These are phyloP conservation scores for Hypanus sabinus DNA, from an alignment of 2,113 vertebrate species.

Conservation along the genomic window DNA sequence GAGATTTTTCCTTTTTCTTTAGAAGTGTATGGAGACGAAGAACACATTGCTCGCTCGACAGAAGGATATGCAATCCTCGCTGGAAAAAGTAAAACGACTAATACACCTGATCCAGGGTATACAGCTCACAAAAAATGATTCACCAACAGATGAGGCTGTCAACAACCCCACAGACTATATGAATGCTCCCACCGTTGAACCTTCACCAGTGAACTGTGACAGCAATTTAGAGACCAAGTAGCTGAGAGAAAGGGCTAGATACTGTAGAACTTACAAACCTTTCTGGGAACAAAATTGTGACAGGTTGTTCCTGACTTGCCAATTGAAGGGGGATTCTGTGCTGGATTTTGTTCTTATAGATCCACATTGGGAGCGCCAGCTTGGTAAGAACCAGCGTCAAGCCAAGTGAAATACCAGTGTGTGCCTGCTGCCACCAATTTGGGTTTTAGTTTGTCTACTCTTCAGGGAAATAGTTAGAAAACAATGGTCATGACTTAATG, in stretches of 20 bases:
- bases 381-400: constrained; percentile 78
- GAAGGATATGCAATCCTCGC: constrained; percentile 93
- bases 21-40: constrained; percentile 99
- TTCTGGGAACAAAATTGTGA: constrained; percentile 62
- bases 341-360: constrained; percentile 88
- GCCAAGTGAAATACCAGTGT: constrained; percentile 95
- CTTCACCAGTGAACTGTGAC: constrained; percentile 56
- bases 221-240: constrained; percentile 81
- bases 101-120: constrained; percentile 93
- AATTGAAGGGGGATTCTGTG: constrained; percentile 82
- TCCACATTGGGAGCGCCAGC: constrained; percentile 88
- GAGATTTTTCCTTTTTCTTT: constrained; percentile 43
- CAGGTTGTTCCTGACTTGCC: constrained; percentile 90
- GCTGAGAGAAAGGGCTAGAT: constrained; percentile 50
- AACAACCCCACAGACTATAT: constrained; percentile 59
- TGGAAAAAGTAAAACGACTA: constrained; percentile 93
- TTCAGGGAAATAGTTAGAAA: constrained; percentile 43
- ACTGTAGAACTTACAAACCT: constrained; percentile 46
- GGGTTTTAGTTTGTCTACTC: constrained; percentile 54
- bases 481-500: constrained; percentile 55
- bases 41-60: constrained; percentile 87
- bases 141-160: constrained; percentile 64
- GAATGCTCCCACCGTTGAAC: constrained; percentile 63
- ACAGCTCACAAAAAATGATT: constrained; percentile 79
- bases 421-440: constrained; percentile 88